Evolutionary conservation across 2,113 vertebrate species (phyloP), one percentile per base, ranked within the genome.

Genomic region (Toxotes chatareus): DNA sequence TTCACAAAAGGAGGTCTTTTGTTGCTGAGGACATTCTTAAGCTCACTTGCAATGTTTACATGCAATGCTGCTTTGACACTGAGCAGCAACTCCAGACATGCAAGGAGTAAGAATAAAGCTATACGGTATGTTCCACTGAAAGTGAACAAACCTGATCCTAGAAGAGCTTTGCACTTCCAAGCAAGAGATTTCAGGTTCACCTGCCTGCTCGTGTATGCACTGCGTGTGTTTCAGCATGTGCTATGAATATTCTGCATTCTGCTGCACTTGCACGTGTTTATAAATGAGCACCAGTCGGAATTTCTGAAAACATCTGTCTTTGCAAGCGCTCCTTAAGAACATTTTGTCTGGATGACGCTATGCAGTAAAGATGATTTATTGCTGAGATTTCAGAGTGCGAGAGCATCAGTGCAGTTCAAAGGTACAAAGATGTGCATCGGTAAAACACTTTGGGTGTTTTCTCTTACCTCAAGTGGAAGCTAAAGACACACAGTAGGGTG

Each of bases 311-410:
- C 80, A 80, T 84, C 66, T 89, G 82, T 46, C 14, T 9, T 23
- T 49, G 67, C 14, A 12, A 36, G 31, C 21, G 34, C 16, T 79
- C 16, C 55, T 53, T 2, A 17, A 53, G 73, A 86, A 71, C 75
- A 83, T 83, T 79, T 83, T 83, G 72, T 73, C 63, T 57, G 10
- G 55, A 59, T 86, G 88, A 85, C 38, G 65, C 8, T 73, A 79
- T 21, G 66, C 73, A 67, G 73, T 73, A 38, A 63, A 79, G 67
- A 69, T 71, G 63, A 90, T 88, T 86, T 77, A 81, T 6, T 61
- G 73, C 55, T 0, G 38, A 47, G 40, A 62, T 38, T 61, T 83
- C 4, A 47, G 70, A 53, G 44, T 51, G 46, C 16, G 69, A 71
- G 14, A 56, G 16, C 17, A n/a, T 32, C 10, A 14, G 31, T 34